A percentile compares a stretch with the other conserved stretches of the same genome.
Evolutionary conservation across 2,113 vertebrate species (phyloP).

Genomic region (Cephalopholis sonnerati): DNA sequence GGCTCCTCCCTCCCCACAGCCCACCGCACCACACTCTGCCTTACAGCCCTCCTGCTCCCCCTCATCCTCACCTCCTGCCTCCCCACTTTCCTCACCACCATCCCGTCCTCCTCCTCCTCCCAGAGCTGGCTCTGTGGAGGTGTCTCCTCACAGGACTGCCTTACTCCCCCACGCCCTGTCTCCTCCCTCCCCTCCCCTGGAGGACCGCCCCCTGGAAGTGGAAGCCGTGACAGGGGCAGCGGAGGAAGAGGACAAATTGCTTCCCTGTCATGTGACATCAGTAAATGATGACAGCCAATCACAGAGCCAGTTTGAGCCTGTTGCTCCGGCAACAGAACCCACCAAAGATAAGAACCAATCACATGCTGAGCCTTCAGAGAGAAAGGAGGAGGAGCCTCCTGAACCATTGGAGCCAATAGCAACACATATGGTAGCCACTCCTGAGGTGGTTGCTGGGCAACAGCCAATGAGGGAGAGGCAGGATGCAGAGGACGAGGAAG

Average conservation of each 20-base stretch:
- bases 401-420: not conserved
- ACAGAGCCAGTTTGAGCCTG: constrained; percentile 19
- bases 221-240: too few relatives aligned
- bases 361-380: constrained; percentile 31
- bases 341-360: constrained; percentile 57
- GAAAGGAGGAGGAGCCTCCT: constrained; percentile 1
- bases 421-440: rapidly evolving
- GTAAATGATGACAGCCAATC: constrained; percentile 34
- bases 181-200: not conserved
- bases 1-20: constrained; percentile 1
- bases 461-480: constrained; percentile 31
- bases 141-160: constrained; percentile 22
- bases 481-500: not conserved
- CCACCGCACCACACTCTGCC: constrained; percentile 9
- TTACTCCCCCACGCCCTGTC: constrained; percentile 2
- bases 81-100: not conserved
- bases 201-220: not conserved
- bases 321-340: constrained; percentile 3
- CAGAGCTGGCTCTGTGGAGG: constrained; percentile 42
- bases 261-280: not conserved
- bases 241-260: not conserved
- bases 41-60: not conserved
- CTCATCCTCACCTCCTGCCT: not conserved
- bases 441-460: not conserved
- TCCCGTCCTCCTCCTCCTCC: not conserved